Conservation (phyloP, 2,888 invertebrate genomes). For the Tromatobia lineatoria region DNA sequence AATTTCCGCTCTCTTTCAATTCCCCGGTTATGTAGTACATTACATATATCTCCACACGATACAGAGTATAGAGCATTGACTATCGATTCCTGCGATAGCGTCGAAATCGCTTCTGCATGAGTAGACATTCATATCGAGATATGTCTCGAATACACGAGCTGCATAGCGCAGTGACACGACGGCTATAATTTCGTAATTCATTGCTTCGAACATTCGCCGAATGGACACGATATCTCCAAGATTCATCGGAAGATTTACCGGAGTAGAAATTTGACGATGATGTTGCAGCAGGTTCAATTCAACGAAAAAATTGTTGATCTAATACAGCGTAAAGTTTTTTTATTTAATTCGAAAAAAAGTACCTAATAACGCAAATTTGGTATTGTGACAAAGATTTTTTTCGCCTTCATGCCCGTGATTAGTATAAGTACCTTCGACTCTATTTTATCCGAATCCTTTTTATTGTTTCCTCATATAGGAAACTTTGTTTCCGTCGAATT, state of each 20-base stretch:
- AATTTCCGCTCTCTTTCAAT: slow-evolving; percentile 11
- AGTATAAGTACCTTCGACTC: too few relatives aligned
- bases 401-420: too few relatives aligned
- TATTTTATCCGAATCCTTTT: too few relatives aligned
- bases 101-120: background rate
- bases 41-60: background rate
- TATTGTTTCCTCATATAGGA: too few relatives aligned
- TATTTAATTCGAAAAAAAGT: too few relatives aligned
- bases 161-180: background rate
- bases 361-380: too few relatives aligned
- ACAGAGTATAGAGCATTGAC: background rate
- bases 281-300: background rate
- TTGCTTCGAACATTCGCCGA: background rate
- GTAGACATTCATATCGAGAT: background rate
- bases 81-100: background rate
- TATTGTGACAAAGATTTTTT: too few relatives aligned
- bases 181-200: background rate
- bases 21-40: background rate
- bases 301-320: background rate
- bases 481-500: too few relatives aligned
- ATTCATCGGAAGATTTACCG: background rate
- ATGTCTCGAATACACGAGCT: background rate
- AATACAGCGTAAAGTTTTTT: background rate
- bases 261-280: background rate
- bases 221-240: background rate